Percentiles rank a stretch among this genome's conserved stretches.
phyloP scores from a whole-genome alignment of 2,888 invertebrate species.

The Phaedon cochleariae region DNA sequence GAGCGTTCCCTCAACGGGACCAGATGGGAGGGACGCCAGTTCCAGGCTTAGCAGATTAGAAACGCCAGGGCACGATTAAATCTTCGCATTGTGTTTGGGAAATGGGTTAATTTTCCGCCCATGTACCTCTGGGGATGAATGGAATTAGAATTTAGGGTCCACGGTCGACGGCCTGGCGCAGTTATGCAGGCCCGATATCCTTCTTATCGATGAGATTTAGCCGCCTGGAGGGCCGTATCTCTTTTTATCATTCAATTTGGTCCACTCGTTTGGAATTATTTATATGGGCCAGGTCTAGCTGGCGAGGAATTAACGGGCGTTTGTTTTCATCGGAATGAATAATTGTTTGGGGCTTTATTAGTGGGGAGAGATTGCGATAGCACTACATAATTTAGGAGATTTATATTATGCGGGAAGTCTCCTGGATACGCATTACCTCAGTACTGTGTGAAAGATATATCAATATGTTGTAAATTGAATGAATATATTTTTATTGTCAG shows the following conservation, averaged over 20 bases:
- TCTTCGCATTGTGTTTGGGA: constrained; percentile 59
- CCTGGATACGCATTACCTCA: too few species aligned
- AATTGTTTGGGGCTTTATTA: too few species aligned
- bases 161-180: background rate
- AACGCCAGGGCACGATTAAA: constrained; percentile 56
- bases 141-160: constrained; percentile 57
- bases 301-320: background rate
- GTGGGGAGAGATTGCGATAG: too few species aligned
- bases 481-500: too few species aligned
- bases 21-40: constrained; percentile 39
- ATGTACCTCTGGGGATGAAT: constrained; percentile 58
- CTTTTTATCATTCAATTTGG: constrained; percentile 48
- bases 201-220: constrained; percentile 44
- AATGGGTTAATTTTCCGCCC: constrained; percentile 63
- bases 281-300: background rate
- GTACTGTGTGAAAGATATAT: too few species aligned
- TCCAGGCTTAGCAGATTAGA: constrained; percentile 47
- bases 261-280: constrained; percentile 25
- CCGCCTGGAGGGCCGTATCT: constrained; percentile 48
- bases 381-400: too few species aligned
- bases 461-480: too few species aligned
- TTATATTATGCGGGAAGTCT: too few species aligned
- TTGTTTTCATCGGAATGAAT: background rate
- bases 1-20: constrained; percentile 15
- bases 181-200: constrained; percentile 35